Conservation (phyloP, 1,140 invertebrate genomes). For the Bombus consobrinus region DNA sequence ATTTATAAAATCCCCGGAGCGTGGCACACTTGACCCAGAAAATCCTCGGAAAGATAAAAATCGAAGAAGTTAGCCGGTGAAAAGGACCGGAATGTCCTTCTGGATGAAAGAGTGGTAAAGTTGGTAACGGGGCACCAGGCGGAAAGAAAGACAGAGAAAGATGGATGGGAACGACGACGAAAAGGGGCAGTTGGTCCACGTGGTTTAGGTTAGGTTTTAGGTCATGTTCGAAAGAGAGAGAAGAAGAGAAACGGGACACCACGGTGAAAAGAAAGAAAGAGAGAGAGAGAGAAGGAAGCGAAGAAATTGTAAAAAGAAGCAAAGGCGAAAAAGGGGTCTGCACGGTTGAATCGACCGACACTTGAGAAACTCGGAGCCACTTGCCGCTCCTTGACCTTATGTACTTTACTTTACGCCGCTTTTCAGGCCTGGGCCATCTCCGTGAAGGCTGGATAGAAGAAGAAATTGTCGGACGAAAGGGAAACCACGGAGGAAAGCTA, state of each 20-base stretch:
- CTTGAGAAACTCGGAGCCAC: constrained; percentile 59
- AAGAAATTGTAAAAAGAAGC: not conserved
- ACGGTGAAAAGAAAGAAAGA: not conserved
- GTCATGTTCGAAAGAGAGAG: not conserved
- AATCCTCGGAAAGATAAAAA: constrained; percentile 60
- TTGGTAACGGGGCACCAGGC: too few species aligned
- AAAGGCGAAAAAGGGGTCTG: constrained; percentile 34
- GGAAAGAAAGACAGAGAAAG: not conserved
- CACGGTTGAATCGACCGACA: constrained; percentile 65
- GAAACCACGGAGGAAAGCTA: not conserved
- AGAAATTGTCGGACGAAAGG: not conserved
- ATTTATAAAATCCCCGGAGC: constrained; percentile 39
- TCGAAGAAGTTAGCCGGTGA: constrained; percentile 44
- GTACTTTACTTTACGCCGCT: constrained; percentile 53
- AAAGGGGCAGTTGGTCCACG: not conserved
- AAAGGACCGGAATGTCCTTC: not conserved
- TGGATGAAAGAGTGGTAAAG: not conserved
- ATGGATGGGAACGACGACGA: too few species aligned
- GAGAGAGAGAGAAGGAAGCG: not conserved
- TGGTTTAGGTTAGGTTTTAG: not conserved
- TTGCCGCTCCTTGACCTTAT: constrained; percentile 68
- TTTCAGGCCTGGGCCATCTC: constrained; percentile 56
- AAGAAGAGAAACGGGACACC: constrained; percentile 12
- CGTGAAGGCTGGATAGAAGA: not conserved
- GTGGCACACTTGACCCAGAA: constrained; percentile 66